Percentiles rank a stretch among this genome's conserved stretches.
phyloP scores from a whole-genome alignment of 2,888 invertebrate genomes.

The Steinernema hermaphroditum region DNA sequence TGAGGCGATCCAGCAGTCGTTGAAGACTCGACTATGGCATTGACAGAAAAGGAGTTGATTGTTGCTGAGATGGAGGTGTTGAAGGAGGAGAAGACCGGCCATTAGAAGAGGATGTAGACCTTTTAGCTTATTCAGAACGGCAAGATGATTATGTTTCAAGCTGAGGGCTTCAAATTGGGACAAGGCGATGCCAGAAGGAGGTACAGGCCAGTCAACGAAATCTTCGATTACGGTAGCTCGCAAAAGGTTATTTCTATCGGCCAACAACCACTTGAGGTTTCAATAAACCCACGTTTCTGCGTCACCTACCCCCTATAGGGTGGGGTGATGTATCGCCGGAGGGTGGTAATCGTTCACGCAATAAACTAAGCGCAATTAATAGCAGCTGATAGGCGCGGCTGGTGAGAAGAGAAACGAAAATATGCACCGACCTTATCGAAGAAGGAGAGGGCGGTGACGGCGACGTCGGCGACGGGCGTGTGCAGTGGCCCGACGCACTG shows the following conservation, averaged over 20 bases:
- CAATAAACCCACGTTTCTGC: slow-evolving; percentile 44
- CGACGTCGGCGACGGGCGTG: slow-evolving; percentile 91
- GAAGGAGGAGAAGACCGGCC: slow-evolving; percentile 51
- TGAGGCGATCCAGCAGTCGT: slow-evolving; percentile 32
- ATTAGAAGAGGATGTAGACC: slow-evolving; percentile 50
- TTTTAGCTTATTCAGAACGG: slow-evolving; percentile 47
- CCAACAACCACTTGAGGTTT: slow-evolving; percentile 50
- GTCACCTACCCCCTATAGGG: no score
- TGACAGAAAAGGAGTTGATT: slow-evolving; percentile 44
- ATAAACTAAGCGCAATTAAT: neutral
- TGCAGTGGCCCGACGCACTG: slow-evolving; percentile 97
- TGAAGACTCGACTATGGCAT: neutral
- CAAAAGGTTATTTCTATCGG: slow-evolving; percentile 48
- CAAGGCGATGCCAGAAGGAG: slow-evolving; percentile 44
- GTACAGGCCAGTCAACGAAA: slow-evolving; percentile 45
- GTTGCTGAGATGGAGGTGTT: slow-evolving; percentile 49
- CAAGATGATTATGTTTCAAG: slow-evolving; percentile 49
- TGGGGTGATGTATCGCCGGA: no score
- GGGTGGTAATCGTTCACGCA: neutral
- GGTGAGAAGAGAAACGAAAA: slow-evolving; percentile 14
- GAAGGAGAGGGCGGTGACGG: slow-evolving; percentile 81
- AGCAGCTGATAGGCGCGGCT: neutral
- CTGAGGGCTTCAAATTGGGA: slow-evolving; percentile 48
- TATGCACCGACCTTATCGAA: slow-evolving; percentile 71
- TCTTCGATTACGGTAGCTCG: slow-evolving; percentile 42